Percentiles rank a stretch among this genome's conserved stretches.
Conservation (phyloP, 2,113 vertebrate genomes). For the Limanda limanda region DNA sequence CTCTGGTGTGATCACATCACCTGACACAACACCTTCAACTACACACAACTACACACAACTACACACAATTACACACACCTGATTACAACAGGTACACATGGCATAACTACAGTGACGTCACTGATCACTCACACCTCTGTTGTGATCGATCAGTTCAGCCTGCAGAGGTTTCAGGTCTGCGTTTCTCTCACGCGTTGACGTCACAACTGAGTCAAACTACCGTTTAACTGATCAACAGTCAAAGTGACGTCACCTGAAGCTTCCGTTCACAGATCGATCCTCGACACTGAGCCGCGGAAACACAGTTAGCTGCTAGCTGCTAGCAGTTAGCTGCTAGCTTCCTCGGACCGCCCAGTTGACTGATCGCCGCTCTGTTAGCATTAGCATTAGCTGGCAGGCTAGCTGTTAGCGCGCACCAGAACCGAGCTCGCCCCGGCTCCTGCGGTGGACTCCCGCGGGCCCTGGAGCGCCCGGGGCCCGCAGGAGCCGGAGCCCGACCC, state of each 20-base stretch:
- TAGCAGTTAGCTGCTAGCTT: slow-evolving; percentile 71
- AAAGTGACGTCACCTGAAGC: neutral
- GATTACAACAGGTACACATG: neutral
- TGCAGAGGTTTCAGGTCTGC: no score
- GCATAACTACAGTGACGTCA: neutral
- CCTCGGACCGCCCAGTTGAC: slow-evolving; percentile 69
- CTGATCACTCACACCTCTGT: neutral
- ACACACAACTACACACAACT: no score
- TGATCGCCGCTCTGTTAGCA: slow-evolving; percentile 65
- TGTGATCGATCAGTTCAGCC: neutral
- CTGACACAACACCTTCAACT: neutral
- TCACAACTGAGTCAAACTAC: neutral
- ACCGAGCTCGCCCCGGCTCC: slow-evolving; percentile 32
- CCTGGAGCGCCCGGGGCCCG: neutral
- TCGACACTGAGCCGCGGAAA: neutral
- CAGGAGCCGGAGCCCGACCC: no score
- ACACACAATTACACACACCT: neutral
- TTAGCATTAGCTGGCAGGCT: slow-evolving; percentile 55
- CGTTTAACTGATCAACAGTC: neutral
- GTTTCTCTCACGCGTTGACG: no score
- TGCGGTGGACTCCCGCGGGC: neutral
- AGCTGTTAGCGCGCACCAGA: slow-evolving; percentile 57
- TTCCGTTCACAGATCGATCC: no score
- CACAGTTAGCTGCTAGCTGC: slow-evolving; percentile 53
- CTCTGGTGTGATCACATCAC: no score